Evolutionary conservation across 2,797 vertebrate genomes (phyloP).

Genomic region (Aeoliscus strigatus): DNA sequence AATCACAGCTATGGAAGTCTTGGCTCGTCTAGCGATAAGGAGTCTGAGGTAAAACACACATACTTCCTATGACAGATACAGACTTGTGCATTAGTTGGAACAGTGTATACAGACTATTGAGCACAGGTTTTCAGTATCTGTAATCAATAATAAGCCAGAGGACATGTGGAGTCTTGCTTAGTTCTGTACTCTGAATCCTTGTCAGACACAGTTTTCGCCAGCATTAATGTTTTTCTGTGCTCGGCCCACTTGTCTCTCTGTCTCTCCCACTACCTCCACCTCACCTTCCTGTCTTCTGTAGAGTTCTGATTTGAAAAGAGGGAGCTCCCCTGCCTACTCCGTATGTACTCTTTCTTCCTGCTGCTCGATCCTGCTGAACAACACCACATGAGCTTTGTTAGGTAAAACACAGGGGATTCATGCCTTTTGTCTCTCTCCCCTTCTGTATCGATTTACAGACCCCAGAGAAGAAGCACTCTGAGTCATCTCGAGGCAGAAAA

Average conservation of each 20-base stretch:
- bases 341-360: conserved; percentile 65
- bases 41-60: conserved; percentile 85
- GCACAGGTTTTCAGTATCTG: too few species aligned
- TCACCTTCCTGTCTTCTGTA: conserved; percentile 46
- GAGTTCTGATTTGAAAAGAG: conserved; percentile 78
- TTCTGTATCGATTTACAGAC: conserved; percentile 76
- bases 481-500: conserved; percentile 92
- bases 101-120: neutral
- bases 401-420: conserved; percentile 44
- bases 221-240: conserved; percentile 9
- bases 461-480: conserved; percentile 96
- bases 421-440: conserved; percentile 1
- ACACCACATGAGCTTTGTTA: conserved; percentile 38
- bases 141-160: too few species aligned
- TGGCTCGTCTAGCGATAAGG: conserved; percentile 98
- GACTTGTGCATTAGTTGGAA: neutral
- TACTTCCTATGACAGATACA: neutral
- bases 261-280: conserved; percentile 46
- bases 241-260: conserved; percentile 35
- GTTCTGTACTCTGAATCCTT: neutral
- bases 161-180: neutral
- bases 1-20: conserved; percentile 99
- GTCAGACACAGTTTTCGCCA: conserved; percentile 9
- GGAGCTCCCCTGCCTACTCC: conserved; percentile 79
- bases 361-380: conserved; percentile 39